Base-by-base conservation (phyloP, 2,113 vertebrate species). In the Mesoclemmys tuberculata region DNA sequence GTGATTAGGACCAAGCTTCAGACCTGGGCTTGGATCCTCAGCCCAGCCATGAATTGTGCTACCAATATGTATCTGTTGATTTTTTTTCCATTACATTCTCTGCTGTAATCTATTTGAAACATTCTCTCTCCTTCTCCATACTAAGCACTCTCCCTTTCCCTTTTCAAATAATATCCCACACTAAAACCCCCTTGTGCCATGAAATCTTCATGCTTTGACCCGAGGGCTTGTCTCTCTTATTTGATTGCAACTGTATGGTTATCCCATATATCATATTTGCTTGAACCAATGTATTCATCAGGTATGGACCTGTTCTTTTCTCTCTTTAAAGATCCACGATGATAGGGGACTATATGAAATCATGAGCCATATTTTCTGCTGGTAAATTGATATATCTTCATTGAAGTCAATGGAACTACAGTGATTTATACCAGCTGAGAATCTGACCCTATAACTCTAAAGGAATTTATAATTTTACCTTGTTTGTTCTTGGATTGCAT, bases 131-230 rank as follows among this genome's bases (percentile, higher is more conserved):
- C 5, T 75, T 75, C 38, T 44, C 41, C 71, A 75, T 75, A 22
- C 71, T 44, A 24, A 75, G 38, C 9, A 85, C 61, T 58, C 58
- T 84, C 52, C 41, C 79, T 80, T 86, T 82, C 80, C 48, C 89
- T 54, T 31, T 90, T 94, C 89, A 92, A 93, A 94, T 88, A 52
- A 56, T 74, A 27, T 52, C 44, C 58, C 44, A 92, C 74, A 54
- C 89, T 82, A 88, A 89, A 91, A 90, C 79, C 13, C 3, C 46
- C 13, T 14, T 78, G 2, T 1, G n/a, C 55, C 85, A n/a, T 35
- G 22, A 68, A 46, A 44, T 41, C 81, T 2, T 38, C 31, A 48
- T n/a, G 44, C 74, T 91, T 88, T 4, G 64, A 46, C 74, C 41
- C 16, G 24, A 77, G 35, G 27, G 46, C 14, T 85, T 44, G 44